phyloP scores from a whole-genome alignment of 2,797 vertebrate species.

The Sarcophilus harrisii region DNA sequence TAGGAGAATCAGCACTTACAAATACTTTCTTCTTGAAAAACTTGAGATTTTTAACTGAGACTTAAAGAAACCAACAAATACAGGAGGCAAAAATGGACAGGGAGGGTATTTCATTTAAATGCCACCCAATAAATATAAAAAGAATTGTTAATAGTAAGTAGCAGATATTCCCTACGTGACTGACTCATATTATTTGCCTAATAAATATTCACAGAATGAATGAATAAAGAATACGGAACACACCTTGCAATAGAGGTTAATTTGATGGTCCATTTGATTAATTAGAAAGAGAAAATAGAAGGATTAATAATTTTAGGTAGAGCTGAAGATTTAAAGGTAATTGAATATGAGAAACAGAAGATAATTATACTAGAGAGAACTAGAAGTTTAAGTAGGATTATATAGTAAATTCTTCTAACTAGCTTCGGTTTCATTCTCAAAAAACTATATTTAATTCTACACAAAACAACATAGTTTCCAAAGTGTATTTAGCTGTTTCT shows the following conservation, averaged over 20 bases:
- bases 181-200: background rate
- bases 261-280: background rate
- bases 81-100: background rate
- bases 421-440: constrained; percentile 41
- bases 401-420: constrained; percentile 33
- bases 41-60: background rate
- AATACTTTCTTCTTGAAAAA: background rate
- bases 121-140: background rate
- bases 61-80: background rate
- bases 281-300: background rate
- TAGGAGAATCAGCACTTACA: background rate
- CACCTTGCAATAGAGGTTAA: background rate
- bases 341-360: background rate
- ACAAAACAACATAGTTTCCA: constrained; percentile 38
- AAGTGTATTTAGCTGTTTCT: constrained; percentile 71
- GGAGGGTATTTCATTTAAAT: background rate
- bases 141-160: background rate
- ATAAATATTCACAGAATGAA: background rate
- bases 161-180: background rate
- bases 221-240: background rate
- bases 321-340: background rate
- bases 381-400: background rate
- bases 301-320: background rate
- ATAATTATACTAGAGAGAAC: background rate
- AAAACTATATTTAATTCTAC: constrained; percentile 42